Evolutionary conservation across 2,113 vertebrate species (phyloP).

Genomic region (Callipepla squamata): DNA sequence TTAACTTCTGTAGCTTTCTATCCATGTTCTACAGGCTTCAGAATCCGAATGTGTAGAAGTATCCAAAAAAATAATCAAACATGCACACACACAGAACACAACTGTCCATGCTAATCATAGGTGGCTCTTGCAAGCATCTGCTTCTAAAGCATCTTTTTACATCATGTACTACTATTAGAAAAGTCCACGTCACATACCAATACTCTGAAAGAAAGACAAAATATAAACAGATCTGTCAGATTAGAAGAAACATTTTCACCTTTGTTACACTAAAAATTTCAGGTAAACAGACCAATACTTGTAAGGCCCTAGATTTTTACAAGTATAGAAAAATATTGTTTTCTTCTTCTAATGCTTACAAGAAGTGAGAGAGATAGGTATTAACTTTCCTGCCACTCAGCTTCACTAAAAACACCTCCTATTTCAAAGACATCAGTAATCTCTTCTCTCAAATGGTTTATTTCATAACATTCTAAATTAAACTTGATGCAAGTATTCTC

Average conservation of each 20-base stretch:
- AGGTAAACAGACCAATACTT: neutral
- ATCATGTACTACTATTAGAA: neutral
- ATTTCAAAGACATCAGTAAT: neutral
- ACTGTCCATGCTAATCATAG: neutral
- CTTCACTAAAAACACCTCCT: neutral
- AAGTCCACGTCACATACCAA: neutral
- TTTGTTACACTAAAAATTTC: neutral
- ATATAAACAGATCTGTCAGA: neutral
- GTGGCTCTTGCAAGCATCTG: neutral
- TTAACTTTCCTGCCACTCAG: neutral
- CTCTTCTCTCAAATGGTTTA: neutral
- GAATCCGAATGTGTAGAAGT: neutral
- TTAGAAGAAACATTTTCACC: neutral
- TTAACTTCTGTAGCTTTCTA: neutral
- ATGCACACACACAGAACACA: neutral
- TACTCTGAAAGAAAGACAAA: neutral
- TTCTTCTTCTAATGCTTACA: neutral
- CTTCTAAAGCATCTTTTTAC: neutral
- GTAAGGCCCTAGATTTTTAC: neutral
- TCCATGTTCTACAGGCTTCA: neutral
- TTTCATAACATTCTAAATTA: neutral
- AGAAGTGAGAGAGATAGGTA: neutral
- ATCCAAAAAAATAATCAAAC: neutral
- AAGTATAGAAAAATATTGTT: neutral
- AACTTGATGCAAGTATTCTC: neutral